These are phyloP conservation scores for Tretioscincus oriximinensis DNA, from an alignment of 2,113 vertebrate species.

Conservation along the genomic window DNA sequence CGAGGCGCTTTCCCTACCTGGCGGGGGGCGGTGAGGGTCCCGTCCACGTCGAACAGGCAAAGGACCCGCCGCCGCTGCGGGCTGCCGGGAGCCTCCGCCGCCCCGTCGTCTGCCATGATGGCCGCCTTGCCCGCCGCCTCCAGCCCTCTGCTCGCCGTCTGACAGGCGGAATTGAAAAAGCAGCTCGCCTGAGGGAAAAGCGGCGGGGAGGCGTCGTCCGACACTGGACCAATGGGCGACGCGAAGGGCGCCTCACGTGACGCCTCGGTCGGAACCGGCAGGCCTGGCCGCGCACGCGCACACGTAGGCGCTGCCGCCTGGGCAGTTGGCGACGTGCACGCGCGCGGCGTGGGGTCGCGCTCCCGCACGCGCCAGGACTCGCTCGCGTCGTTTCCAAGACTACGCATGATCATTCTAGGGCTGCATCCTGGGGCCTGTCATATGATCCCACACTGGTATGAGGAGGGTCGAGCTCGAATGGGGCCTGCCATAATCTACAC, in stretches of 20 bases:
- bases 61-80: constrained; percentile 70
- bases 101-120: constrained; percentile 49
- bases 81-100: constrained; percentile 34
- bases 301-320: background rate
- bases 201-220: background rate
- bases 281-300: background rate
- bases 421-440: too few relatives aligned
- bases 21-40: constrained; percentile 89
- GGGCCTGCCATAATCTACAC: too few relatives aligned
- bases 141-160: accelerated
- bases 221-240: background rate
- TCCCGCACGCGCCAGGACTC: too few relatives aligned
- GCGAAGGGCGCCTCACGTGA: background rate
- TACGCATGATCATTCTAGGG: too few relatives aligned
- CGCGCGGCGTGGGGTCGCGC: too few relatives aligned
- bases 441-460: too few relatives aligned
- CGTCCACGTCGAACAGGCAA: constrained; percentile 95
- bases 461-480: too few relatives aligned
- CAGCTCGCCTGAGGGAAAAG: background rate
- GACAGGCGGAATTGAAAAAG: background rate
- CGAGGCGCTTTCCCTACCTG: constrained; percentile 73
- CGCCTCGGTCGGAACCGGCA: background rate
- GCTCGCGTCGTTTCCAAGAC: too few relatives aligned
- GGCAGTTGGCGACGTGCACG: too few relatives aligned
- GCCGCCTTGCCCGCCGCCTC: background rate